phyloP scores from a whole-genome alignment of 64 coral and sea anemone genomes.

The Montipora foliosa region DNA sequence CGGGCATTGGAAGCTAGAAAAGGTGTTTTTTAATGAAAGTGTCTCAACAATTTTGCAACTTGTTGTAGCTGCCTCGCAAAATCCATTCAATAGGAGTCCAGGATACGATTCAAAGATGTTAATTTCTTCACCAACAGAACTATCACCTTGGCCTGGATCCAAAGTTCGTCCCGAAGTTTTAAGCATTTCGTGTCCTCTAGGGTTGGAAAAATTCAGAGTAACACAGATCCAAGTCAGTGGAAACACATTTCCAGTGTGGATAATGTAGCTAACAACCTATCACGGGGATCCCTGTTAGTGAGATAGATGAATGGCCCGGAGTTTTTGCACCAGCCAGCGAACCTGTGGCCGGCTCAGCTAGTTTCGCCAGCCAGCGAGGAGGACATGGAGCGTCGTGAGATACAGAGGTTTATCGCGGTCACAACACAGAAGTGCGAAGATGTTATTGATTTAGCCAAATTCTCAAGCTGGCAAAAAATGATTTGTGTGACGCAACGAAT shows the following conservation, averaged over 20 bases:
- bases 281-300: slow-evolving; percentile 11
- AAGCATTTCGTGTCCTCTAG: slow-evolving; percentile 55
- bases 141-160: slow-evolving; percentile 50
- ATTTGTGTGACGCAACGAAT: slow-evolving; percentile 18
- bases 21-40: no score
- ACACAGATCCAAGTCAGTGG: slow-evolving; percentile 63
- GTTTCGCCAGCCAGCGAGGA: background rate
- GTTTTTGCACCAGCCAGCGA: slow-evolving; percentile 37
- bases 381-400: background rate
- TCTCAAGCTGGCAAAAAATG: slow-evolving; percentile 55
- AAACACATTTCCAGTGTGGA: slow-evolving; percentile 35
- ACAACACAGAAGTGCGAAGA: background rate
- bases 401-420: background rate
- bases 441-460: slow-evolving; percentile 8
- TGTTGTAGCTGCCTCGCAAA: background rate
- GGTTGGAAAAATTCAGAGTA: slow-evolving; percentile 55
- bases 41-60: no score
- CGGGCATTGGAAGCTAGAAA: no score
- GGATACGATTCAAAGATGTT: slow-evolving; percentile 28
- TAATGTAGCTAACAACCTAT: slow-evolving; percentile 52
- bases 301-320: slow-evolving; percentile 32
- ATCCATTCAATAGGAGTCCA: background rate
- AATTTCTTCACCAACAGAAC: slow-evolving; percentile 61
- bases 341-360: background rate
- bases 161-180: slow-evolving; percentile 34